Base-by-base conservation (phyloP, 2,888 invertebrate genomes). In the Himalopsyche anomala region DNA sequence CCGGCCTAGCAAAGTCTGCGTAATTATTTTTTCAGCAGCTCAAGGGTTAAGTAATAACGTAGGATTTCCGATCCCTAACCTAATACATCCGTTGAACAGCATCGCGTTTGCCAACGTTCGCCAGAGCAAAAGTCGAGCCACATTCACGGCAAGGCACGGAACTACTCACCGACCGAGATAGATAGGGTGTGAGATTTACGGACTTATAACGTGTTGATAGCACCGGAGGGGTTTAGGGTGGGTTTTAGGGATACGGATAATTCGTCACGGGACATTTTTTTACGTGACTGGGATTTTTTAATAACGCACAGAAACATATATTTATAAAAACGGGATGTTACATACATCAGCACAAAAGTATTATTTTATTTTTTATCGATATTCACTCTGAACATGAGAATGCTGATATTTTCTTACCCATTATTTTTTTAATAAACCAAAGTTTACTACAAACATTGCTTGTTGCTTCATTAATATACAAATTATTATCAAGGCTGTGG, bases 181-280 rank as follows among this genome's bases (percentile, higher is more conserved):
- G 83, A 86, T 86, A 69, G 86, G 83, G 86, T 83, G 83, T 81
- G 80, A 83, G 86, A 80, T 81, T 86, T 83, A 86, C 86, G 86
- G 86, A 86, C 86, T 86, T 86, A 86, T 86, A 86, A 86, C 86
- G 86, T 86, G 86, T 86, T 86, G 86, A 86, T 86, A 83, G 86
- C 81, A 74, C 74, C 74, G 84, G 83, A 81, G 80, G 36, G 84
- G 81, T 42, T 51, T 42, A 28, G 80, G 42, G 42, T 51, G 80
- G 80, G n/a, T 45, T 28, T 19, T 45, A n/a, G 36, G 74, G 74
- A 12, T 15, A 9, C 74, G 74, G 12, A 74, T 74, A 74, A 74
- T 74, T 74, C 74, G 74, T 74, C 74, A 74, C 74, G 74, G 74
- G 74, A 74, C 74, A 19, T 38, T 74, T 15, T n/a, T 19, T 69